Percentiles rank a stretch among this genome's conserved stretches.
These are phyloP conservation scores for Pseudomugil gertrudae DNA, from an alignment of 2,797 vertebrate species.

Conservation along the genomic window DNA sequence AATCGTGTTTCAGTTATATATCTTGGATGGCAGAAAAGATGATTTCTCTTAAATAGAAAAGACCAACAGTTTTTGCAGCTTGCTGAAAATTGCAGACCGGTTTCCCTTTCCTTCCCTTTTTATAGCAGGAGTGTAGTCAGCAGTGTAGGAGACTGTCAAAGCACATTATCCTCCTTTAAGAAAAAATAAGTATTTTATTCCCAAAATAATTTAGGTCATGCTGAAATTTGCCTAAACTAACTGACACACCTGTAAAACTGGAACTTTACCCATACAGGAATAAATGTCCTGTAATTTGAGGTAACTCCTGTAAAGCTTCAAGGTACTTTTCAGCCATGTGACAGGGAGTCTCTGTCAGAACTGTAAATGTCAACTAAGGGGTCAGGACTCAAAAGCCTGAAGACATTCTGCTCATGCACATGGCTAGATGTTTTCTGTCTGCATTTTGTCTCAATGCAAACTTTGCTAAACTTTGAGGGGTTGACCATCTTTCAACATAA, in stretches of 20 bases:
- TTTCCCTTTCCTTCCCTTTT: not conserved
- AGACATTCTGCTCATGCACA: constrained; percentile 6
- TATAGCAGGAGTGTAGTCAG: constrained; percentile 21
- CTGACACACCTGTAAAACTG: constrained; percentile 9
- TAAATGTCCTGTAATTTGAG: constrained; percentile 14
- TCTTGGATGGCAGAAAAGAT: not conserved
- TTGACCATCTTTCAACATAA: not conserved
- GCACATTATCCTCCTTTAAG: constrained; percentile 27
- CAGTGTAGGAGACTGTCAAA: constrained; percentile 17
- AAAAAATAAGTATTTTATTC: constrained; percentile 27
- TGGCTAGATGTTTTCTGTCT: not conserved
- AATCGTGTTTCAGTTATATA: not conserved
- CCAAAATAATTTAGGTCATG: constrained; percentile 19
- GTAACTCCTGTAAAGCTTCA: constrained; percentile 4
- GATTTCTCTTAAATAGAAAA: not conserved
- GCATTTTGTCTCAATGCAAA: constrained; percentile 2
- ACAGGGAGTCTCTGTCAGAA: constrained; percentile 11
- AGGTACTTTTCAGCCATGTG: constrained; percentile 4
- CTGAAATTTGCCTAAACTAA: constrained; percentile 19
- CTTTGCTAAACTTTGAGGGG: not conserved
- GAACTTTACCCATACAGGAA: constrained; percentile 10
- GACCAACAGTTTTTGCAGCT: not conserved
- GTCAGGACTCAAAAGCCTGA: not conserved
- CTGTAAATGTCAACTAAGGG: not conserved
- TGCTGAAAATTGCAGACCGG: not conserved